Conservation (phyloP, 2,113 vertebrate genomes). For the Laticauda colubrina region DNA sequence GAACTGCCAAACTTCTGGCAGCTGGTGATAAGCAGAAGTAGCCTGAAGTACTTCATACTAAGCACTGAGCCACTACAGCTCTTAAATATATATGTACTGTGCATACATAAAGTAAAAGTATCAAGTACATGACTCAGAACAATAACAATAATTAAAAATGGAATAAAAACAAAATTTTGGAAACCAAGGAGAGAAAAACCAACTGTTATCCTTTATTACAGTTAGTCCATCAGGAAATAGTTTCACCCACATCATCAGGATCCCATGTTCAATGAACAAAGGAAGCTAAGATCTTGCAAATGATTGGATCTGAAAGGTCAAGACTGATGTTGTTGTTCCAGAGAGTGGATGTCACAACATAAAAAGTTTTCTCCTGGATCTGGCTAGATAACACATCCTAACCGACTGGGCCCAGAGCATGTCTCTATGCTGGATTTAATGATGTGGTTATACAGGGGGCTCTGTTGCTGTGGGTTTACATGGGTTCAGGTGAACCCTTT, state of each 20-base stretch:
- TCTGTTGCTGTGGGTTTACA: too few relatives aligned
- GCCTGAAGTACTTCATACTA: too few relatives aligned
- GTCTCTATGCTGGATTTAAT: not conserved
- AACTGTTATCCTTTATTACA: not conserved
- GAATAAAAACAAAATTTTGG: not conserved
- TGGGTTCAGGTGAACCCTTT: too few relatives aligned
- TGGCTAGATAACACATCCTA: not conserved
- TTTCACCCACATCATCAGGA: not conserved
- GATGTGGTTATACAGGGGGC: too few relatives aligned
- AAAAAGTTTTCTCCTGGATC: not conserved
- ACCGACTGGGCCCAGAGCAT: not conserved
- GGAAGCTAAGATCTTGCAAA: not conserved
- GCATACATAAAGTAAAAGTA: not conserved
- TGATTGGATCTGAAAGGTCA: not conserved
- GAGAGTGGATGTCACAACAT: not conserved
- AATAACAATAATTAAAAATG: not conserved
- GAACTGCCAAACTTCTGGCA: too few relatives aligned
- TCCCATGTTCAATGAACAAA: not conserved
- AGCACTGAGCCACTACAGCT: too few relatives aligned
- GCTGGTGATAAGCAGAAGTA: too few relatives aligned
- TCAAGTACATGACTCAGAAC: not conserved
- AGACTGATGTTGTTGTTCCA: not conserved
- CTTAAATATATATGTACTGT: not conserved
- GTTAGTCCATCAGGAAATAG: not conserved
- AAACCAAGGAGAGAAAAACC: not conserved